Conservation (phyloP, 2,797 vertebrate species). For the Phrynocephalus forsythii region DNA sequence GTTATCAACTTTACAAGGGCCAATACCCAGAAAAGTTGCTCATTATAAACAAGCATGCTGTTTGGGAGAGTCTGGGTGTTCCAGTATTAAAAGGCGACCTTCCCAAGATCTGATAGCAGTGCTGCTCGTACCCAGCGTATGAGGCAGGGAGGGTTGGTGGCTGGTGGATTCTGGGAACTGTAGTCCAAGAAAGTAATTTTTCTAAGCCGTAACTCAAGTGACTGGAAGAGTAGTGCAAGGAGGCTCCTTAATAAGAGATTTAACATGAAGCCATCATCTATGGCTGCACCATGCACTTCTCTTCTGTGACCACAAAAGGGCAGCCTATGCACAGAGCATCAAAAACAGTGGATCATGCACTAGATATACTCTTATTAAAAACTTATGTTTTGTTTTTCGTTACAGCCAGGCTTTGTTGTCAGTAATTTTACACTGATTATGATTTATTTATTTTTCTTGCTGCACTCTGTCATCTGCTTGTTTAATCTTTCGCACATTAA, state of each 20-base stretch:
- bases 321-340: slow-evolving; percentile 11
- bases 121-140: background rate
- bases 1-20: background rate
- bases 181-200: background rate
- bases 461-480: too few species aligned
- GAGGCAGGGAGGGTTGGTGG: background rate
- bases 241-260: background rate
- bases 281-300: slow-evolving; percentile 1
- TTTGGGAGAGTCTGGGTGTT: background rate
- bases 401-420: too few species aligned
- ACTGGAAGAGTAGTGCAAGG: background rate
- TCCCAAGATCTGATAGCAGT: background rate
- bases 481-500: background rate
- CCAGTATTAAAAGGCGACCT: background rate
- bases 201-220: background rate
- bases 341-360: background rate
- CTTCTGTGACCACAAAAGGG: slow-evolving; percentile 19
- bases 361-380: background rate
- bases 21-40: background rate
- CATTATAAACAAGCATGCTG: background rate
- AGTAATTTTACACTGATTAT: background rate
- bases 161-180: background rate
- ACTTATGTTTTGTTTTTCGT: background rate
- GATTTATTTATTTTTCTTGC: background rate
- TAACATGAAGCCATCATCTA: background rate